Percentiles rank a stretch among this genome's conserved stretches.
phyloP scores from a whole-genome alignment of 2,888 invertebrate genomes.

The Nemapogon koenigi region DNA sequence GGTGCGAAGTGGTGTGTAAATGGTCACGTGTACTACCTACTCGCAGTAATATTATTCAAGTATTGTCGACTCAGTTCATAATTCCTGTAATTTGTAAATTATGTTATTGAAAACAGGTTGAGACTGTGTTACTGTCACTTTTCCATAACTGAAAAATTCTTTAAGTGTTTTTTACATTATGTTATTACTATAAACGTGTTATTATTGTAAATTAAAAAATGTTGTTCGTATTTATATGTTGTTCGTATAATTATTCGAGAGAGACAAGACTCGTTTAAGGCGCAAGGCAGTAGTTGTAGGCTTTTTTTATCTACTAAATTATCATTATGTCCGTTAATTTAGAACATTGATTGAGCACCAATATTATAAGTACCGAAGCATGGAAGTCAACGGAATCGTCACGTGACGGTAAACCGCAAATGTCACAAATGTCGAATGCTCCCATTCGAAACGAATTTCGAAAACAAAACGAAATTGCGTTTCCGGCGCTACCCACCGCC shows the following conservation, averaged over 20 bases:
- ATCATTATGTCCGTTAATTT: too few species aligned
- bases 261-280: too few species aligned
- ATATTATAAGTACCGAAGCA: too few species aligned
- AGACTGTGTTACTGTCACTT: not conserved
- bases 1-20: constrained; percentile 30
- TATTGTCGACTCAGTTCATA: constrained; percentile 22
- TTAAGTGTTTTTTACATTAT: constrained; percentile 1
- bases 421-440: not conserved
- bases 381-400: too few species aligned
- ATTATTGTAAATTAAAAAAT: too few species aligned
- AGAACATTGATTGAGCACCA: too few species aligned
- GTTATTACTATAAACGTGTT: too few species aligned
- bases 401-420: constrained; percentile 4
- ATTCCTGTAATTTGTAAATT: constrained; percentile 29
- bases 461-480: constrained; percentile 51
- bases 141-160: constrained; percentile 2
- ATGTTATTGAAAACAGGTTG: constrained; percentile 26
- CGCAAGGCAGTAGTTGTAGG: too few species aligned
- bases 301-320: too few species aligned
- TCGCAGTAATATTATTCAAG: constrained; percentile 19
- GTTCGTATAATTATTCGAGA: too few species aligned
- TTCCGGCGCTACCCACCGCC: constrained; percentile 41
- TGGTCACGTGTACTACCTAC: constrained; percentile 18
- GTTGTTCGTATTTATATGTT: too few species aligned
- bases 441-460: constrained; percentile 30